Percentiles rank a stretch among this genome's conserved stretches.
phyloP scores from a whole-genome alignment of 2,113 vertebrate species.

The Drymodes brunneopygia region DNA sequence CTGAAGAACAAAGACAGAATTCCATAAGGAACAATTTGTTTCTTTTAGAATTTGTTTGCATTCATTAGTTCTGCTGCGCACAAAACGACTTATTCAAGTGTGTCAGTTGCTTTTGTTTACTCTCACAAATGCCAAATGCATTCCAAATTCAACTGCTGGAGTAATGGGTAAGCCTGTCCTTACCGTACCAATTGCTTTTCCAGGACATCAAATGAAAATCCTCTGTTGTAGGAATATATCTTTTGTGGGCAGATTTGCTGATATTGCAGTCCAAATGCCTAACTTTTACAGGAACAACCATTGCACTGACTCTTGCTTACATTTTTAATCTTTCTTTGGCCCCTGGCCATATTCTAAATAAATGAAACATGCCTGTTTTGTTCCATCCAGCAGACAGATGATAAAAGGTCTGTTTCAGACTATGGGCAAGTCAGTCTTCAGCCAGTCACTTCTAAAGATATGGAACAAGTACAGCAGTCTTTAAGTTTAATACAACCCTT shows the following conservation, averaged over 20 bases:
- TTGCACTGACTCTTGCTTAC: slow-evolving; percentile 33
- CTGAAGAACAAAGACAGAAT: background rate
- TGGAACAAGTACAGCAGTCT: slow-evolving; percentile 49
- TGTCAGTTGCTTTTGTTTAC: background rate
- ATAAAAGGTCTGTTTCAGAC: slow-evolving; percentile 53
- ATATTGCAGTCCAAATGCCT: slow-evolving; percentile 41
- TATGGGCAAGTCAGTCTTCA: slow-evolving; percentile 27
- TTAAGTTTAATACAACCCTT: slow-evolving; percentile 33
- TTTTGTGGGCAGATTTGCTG: slow-evolving; percentile 32
- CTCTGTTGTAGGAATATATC: background rate
- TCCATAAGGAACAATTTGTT: background rate
- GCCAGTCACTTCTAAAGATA: slow-evolving; percentile 31
- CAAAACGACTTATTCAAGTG: background rate
- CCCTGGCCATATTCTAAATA: slow-evolving; percentile 47
- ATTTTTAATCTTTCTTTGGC: slow-evolving; percentile 50
- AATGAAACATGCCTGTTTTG: slow-evolving; percentile 47
- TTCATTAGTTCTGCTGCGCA: background rate
- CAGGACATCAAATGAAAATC: slow-evolving; percentile 13
- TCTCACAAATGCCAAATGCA: background rate
- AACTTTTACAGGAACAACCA: slow-evolving; percentile 39
- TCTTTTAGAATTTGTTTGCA: background rate
- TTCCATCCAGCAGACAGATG: slow-evolving; percentile 32
- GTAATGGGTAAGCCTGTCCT: background rate
- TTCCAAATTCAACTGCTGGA: background rate
- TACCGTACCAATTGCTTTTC: background rate